Conservation (phyloP, 2,797 vertebrate species). For the Ambastaia sidthimunki region DNA sequence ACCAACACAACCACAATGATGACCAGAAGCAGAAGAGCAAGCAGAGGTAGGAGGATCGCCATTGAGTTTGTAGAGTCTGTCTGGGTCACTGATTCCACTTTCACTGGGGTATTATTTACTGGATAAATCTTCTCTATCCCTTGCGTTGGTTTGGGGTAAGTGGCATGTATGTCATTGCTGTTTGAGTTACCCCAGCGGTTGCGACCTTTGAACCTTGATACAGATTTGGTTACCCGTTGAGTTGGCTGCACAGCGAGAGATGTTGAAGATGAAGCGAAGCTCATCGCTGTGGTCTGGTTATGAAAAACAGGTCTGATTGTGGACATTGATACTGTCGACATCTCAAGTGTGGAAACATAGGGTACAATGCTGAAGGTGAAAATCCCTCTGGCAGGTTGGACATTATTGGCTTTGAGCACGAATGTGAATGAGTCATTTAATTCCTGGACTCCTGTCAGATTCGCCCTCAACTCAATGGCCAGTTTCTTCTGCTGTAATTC, state of each 20-base stretch:
- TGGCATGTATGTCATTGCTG: conserved; percentile 65
- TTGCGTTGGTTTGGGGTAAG: conserved; percentile 67
- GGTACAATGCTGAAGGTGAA: conserved; percentile 83
- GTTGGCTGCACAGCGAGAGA: conserved; percentile 61
- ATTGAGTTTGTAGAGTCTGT: conserved; percentile 74
- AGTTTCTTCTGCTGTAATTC: conserved; percentile 79
- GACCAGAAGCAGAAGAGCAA: conserved; percentile 79
- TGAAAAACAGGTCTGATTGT: conserved; percentile 61
- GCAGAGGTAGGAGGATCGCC: conserved; percentile 77
- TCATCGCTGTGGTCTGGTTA: conserved; percentile 61
- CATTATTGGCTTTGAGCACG: conserved; percentile 80
- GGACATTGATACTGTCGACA: conserved; percentile 66
- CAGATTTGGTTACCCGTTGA: conserved; percentile 69
- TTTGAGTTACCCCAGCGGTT: conserved; percentile 77
- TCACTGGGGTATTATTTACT: conserved; percentile 63
- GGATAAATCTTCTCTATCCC: conserved; percentile 64
- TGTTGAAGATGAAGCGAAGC: conserved; percentile 50
- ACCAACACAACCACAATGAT: conserved; percentile 74
- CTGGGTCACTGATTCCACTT: conserved; percentile 71
- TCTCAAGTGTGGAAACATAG: conserved; percentile 67
- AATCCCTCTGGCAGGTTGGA: conserved; percentile 81
- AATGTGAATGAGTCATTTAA: conserved; percentile 87
- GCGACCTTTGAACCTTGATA: conserved; percentile 70
- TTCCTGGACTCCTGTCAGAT: conserved; percentile 77
- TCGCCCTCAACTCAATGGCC: conserved; percentile 78